These are phyloP conservation scores for Hozukius guyotensis DNA, from an alignment of 2,797 vertebrate species.

Conservation along the genomic window DNA sequence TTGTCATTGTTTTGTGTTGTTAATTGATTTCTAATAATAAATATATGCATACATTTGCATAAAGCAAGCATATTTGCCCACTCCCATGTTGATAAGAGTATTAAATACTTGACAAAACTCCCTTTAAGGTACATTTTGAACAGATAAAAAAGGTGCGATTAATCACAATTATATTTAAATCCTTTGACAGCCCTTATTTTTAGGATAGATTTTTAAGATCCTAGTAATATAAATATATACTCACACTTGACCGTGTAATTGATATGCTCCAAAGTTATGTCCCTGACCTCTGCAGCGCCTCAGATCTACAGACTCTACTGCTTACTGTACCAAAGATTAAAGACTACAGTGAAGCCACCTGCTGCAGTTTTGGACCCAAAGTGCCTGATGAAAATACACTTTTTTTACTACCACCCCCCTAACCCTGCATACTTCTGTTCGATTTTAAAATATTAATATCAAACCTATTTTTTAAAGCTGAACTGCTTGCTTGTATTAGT, in stretches of 20 bases:
- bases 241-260: not conserved
- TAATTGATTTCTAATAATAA: no score
- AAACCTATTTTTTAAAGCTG: not conserved
- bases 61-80: no score
- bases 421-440: not conserved
- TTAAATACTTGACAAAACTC: no score
- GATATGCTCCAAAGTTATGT: not conserved
- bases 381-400: not conserved
- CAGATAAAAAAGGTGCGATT: no score
- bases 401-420: accelerated
- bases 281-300: not conserved
- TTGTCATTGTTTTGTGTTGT: no score
- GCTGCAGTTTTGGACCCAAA: not conserved
- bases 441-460: not conserved
- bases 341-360: not conserved
- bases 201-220: not conserved
- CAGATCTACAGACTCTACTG: not conserved
- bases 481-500: not conserved
- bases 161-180: no score
- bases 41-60: no score
- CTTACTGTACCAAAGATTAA: not conserved
- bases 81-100: no score
- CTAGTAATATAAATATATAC: not conserved
- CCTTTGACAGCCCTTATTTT: not conserved
- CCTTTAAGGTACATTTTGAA: no score